A percentile compares a stretch with the other conserved stretches of the same genome.
phyloP scores from a whole-genome alignment of 2,888 invertebrate species.

The Therioaphis trifolii region DNA sequence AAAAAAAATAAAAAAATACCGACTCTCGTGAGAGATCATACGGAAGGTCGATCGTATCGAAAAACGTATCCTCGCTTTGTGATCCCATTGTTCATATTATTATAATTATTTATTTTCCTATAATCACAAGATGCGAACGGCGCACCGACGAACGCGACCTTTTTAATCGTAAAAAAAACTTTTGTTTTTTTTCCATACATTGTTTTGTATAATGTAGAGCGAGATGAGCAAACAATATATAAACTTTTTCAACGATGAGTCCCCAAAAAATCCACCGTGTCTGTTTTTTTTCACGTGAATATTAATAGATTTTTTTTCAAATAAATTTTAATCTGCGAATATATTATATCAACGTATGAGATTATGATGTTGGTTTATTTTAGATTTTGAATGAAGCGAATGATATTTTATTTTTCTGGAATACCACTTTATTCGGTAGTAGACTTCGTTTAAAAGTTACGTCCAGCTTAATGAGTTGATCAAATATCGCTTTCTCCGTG shows the following conservation, averaged over 20 bases:
- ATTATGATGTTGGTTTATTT: not conserved
- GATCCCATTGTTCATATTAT: not conserved
- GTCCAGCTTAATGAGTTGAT: too few relatives aligned
- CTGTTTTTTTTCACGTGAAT: not conserved
- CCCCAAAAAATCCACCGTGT: not conserved
- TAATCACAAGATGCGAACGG: slow-evolving; percentile 23
- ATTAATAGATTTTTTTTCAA: not conserved
- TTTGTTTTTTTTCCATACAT: not conserved
- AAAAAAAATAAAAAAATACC: too few relatives aligned
- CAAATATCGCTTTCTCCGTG: too few relatives aligned
- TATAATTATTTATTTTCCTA: not conserved
- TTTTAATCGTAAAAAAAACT: not conserved
- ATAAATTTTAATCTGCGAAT: not conserved
- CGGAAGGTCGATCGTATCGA: too few relatives aligned
- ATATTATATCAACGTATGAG: not conserved
- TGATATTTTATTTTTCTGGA: not conserved
- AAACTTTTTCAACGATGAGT: not conserved
- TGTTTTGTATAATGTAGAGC: not conserved
- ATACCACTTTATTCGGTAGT: too few relatives aligned
- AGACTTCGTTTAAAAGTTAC: too few relatives aligned
- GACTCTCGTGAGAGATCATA: too few relatives aligned
- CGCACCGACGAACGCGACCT: not conserved
- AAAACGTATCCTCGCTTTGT: too few relatives aligned
- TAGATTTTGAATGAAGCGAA: not conserved
- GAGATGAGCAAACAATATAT: not conserved